Evolutionary conservation across 1,140 invertebrate species (phyloP).

Genomic region (Lordiphosa clarofinis): DNA sequence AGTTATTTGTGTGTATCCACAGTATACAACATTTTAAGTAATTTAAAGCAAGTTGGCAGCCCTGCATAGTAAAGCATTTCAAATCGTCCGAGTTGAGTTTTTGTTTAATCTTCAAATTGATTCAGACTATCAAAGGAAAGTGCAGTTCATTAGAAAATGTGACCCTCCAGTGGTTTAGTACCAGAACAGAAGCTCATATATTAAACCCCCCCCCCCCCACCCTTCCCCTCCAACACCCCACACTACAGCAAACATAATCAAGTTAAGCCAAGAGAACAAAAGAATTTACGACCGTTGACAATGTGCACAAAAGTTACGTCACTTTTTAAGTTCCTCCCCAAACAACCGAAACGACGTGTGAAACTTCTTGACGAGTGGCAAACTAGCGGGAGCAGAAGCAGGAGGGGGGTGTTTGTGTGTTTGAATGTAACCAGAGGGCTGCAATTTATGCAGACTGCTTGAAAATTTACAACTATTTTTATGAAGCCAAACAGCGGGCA

Average conservation of each 20-base stretch:
- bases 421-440: background rate
- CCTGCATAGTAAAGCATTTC: no score
- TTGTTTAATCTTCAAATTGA: no score
- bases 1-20: no score
- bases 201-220: no score
- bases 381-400: background rate
- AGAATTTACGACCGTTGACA: slow-evolving; percentile 68
- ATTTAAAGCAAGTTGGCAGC: no score
- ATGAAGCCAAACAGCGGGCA: slow-evolving; percentile 61
- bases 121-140: no score
- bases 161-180: no score
- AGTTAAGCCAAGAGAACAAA: slow-evolving; percentile 34
- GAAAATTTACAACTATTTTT: slow-evolving; percentile 73
- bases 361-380: slow-evolving; percentile 39
- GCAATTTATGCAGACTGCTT: slow-evolving; percentile 66
- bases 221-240: no score
- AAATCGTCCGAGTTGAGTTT: no score
- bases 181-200: no score
- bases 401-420: background rate
- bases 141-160: no score
- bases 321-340: slow-evolving; percentile 48
- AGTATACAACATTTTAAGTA: no score
- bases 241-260: slow-evolving; percentile 49
- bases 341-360: slow-evolving; percentile 58
- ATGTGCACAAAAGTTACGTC: slow-evolving; percentile 66